Percentiles rank a stretch among this genome's conserved stretches.
Conservation (phyloP, 1,140 invertebrate genomes). For the Drosophila pandora region DNA sequence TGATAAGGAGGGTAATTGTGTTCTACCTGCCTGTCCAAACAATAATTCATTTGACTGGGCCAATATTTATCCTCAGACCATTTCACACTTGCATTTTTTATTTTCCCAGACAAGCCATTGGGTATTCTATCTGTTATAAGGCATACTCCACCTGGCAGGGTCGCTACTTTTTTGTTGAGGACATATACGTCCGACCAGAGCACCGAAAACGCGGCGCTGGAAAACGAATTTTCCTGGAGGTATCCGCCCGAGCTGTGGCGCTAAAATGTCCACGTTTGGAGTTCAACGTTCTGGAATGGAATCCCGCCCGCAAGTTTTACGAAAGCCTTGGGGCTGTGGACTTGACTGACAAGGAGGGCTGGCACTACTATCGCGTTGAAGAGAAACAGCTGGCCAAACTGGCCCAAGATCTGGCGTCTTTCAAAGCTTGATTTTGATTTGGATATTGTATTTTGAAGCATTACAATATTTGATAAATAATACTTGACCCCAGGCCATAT, state of each 20-base stretch:
- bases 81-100: neutral
- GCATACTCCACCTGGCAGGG: slow-evolving; percentile 93
- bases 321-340: slow-evolving; percentile 87
- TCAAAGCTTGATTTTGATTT: slow-evolving; percentile 11
- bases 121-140: slow-evolving; percentile 90
- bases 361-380: slow-evolving; percentile 88
- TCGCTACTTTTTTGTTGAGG: slow-evolving; percentile 90
- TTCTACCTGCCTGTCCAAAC: slow-evolving; percentile 11
- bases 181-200: slow-evolving; percentile 90
- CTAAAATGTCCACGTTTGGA: slow-evolving; percentile 87
- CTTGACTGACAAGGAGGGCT: slow-evolving; percentile 87
- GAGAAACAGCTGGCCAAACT: slow-evolving; percentile 65
- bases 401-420: slow-evolving; percentile 31
- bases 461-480: slow-evolving; percentile 56
- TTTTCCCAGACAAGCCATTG: slow-evolving; percentile 84
- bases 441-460: slow-evolving; percentile 3
- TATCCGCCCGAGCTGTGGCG: slow-evolving; percentile 88
- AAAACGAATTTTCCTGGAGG: slow-evolving; percentile 87
- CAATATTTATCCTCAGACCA: slow-evolving; percentile 38
- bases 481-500: slow-evolving; percentile 39
- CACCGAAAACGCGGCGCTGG: slow-evolving; percentile 89
- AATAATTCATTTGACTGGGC: slow-evolving; percentile 1
- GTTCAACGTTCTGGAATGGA: slow-evolving; percentile 93
- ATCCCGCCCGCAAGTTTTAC: slow-evolving; percentile 91
- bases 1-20: slow-evolving; percentile 13